Base-by-base conservation (phyloP, 2,797 vertebrate species). In the Phyllotis vaccarum region DNA sequence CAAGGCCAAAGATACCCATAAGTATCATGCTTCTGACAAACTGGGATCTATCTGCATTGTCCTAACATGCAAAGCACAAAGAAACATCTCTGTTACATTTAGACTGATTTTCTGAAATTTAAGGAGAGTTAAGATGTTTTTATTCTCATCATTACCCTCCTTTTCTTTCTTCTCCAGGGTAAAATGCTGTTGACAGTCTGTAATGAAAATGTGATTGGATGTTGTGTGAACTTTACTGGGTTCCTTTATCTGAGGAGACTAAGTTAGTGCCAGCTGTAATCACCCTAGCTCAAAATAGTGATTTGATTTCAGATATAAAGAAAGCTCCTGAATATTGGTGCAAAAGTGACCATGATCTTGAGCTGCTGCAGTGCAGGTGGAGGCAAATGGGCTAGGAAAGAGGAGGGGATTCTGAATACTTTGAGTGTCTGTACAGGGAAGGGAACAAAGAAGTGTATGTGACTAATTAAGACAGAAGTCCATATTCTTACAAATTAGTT, bases 301-400 rank as follows among this genome's bases (percentile, higher is more conserved):
- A 83, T 93, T 94, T 86, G 62, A 81, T 90, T 93, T 89, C n/a
- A 72, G 37, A 82, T 90, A 88, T 86, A 91, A 86, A 89, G 49
- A 89, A 92, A 90, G 10, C 24, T 34, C 31, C 40, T 52, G 46
- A 90, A 95, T 72, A 66, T 3, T 70, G 56, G 24, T 85, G 2
- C 11, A 72, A 56, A 68, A 68, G 72, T 68, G 14, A 40, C 24
- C 49, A 66, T 79, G 14, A 90, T 92, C 40, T 74, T 79, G 58
- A 14, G 49, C 16, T 80, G 1, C 13, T 93, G n/a, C 49, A 58
- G 9, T 62, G 17, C 37, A 75, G 29, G 37, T 58, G 90, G 96
- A 94, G 46, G 62, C 70, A 86, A 76, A 93, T 2, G 52, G 10
- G 0, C 24, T 79, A 24, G 64, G 14, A 80, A 79, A 83, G 27